Evolutionary conservation across 2,888 invertebrate genomes (phyloP), one percentile per base, ranked within the genome.

Genomic region (Hesperia comma): DNA sequence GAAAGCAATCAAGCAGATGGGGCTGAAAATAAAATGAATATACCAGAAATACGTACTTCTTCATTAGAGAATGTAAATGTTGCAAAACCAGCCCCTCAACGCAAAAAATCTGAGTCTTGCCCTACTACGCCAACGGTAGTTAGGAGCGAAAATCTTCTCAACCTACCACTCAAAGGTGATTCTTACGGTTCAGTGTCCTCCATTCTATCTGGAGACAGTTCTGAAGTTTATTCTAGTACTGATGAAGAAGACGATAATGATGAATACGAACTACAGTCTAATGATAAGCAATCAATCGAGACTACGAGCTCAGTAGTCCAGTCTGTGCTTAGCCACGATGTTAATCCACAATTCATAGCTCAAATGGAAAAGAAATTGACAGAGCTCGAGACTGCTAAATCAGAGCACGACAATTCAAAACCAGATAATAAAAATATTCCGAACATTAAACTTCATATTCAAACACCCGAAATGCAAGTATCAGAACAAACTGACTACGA

Each of bases 291-390:
- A 43, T 82, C 86, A 33, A 75, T 90, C 54, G 94, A 94, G 76
- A 94, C 94, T 10, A 93, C 94, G 1, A 93, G 94, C 75, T 93
- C 94, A 58, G 90, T 95, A 21, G 93, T 94, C 5, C 92, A 93
- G 74, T 92, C 93, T 40, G 94, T 94, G 19, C 73, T 93, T 46
- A 90, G 83, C 66, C 84, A 89, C 26, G 83, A 85, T 63, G 72
- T 83, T 0, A 76, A 89, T 76, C 84, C 83, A 6, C 75, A 72
- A 43, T 77, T 87, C 12, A 80, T 88, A 62, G 82, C 83, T 7
- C 83, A 86, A 71, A 86, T 88, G 83, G 89, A 89, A 51, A 86
- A 75, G 67, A 92, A 92, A 74, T 75, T 89, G 46, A 80, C 79
- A 41, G 74, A 72, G 32, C 75, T 86, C 4, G 81, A 84, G 71